phyloP scores from a whole-genome alignment of 2,113 vertebrate species.

The Eptesicus fuscus region DNA sequence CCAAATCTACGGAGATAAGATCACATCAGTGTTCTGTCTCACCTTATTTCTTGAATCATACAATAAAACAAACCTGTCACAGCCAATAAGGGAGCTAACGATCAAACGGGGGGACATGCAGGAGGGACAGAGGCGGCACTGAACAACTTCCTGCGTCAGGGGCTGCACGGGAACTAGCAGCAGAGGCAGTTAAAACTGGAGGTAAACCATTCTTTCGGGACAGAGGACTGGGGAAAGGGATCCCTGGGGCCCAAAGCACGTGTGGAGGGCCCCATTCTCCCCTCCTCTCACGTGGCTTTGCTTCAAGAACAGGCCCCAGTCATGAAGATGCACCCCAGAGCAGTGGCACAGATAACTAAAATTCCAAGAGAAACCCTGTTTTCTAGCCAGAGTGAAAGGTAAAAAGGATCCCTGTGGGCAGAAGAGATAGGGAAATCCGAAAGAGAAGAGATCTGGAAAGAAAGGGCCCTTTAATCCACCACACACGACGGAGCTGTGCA shows the following conservation, averaged over 20 bases:
- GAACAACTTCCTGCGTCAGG: not conserved
- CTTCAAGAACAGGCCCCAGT: too few relatives aligned
- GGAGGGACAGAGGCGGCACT: not conserved
- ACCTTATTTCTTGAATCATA: not conserved
- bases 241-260: not conserved
- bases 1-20: constrained; percentile 89
- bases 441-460: not conserved
- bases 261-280: not conserved
- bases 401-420: not conserved
- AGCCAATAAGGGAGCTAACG: not conserved
- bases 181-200: not conserved
- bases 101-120: not conserved
- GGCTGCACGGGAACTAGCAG: not conserved
- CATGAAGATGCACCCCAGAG: not conserved
- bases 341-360: not conserved
- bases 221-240: not conserved
- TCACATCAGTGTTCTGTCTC: not conserved
- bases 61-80: not conserved
- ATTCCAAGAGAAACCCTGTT: not conserved
- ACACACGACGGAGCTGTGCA: not conserved
- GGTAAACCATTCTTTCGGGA: not conserved
- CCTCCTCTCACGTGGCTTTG: not conserved
- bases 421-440: not conserved
- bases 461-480: not conserved
- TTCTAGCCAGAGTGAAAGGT: not conserved